Evolutionary conservation across 1,140 invertebrate genomes (phyloP), one percentile per base, ranked within the genome.

Genomic region (Pemphigus obesinymphae): DNA sequence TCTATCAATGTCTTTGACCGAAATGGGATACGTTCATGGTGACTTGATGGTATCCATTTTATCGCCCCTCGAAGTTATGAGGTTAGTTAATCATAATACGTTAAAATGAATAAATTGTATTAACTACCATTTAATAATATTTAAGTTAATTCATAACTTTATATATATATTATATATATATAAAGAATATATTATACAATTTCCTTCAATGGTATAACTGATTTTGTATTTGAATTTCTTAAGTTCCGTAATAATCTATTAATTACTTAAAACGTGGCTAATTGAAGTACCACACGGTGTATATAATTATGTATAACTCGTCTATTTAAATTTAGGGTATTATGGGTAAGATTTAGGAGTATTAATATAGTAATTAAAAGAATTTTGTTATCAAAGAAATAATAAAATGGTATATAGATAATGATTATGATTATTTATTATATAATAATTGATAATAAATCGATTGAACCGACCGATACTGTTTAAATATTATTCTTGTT

Each of bases 11-110:
- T 92, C 95, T 82, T 87, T 99, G 13, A 94, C 92, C 0, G 95
- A 99, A 88, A 93, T 94, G 84, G 90, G 91, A 43, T 90, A 92
- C 61, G 89, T 97, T 31, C 91, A 93, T 83, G 88, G 89, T 5
- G 97, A 99, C 86, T 90, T 97, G 15, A 94, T 99, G 90, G 91
- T 92, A 3, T 95, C 96, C 4, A 90, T 99, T 82, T 88, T 97
- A 11, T 94, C 97, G 3, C 94, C 95, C 5, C 87, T 99, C 1
- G 98, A 99, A 91, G 96, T 99, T 11, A 96, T 98, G 86, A 92
- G 96, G 95, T 94, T 87, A 87, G 72, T 82, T 82, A 23, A 40
- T 5, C 10, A 15, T 66, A 7, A n/a, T 34, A 7, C 3, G 53
- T 26, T 23, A 58, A n/a, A n/a, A n/a, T 55, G 0, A 26, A 58